A percentile compares a stretch with the other conserved stretches of the same genome.
Evolutionary conservation across 2,113 vertebrate genomes (phyloP).

Genomic region (Myanophis thanlyinensis): DNA sequence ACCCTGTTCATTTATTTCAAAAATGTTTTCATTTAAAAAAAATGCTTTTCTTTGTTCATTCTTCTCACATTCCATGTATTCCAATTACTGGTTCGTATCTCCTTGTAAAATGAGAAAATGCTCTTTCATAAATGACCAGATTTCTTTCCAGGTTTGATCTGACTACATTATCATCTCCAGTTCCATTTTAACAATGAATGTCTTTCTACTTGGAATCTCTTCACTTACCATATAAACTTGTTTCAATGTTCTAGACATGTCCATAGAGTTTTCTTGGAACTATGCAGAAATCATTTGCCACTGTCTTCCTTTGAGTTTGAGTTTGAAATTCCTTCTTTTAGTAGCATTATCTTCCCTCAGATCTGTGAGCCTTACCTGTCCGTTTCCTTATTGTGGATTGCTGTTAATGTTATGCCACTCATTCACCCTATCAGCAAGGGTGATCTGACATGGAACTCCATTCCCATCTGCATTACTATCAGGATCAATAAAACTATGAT

Average conservation of each 20-base stretch:
- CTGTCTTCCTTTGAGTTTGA: neutral
- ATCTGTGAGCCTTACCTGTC: neutral
- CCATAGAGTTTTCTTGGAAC: neutral
- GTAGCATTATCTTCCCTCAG: neutral
- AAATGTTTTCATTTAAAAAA: neutral
- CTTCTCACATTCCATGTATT: neutral
- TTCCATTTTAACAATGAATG: neutral
- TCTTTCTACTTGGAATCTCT: neutral
- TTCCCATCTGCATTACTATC: neutral
- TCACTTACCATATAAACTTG: neutral
- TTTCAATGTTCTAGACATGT: neutral
- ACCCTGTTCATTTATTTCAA: neutral
- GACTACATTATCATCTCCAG: neutral
- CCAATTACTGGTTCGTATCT: neutral
- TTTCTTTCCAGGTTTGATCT: neutral
- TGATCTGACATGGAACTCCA: neutral
- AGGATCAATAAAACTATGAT: neutral
- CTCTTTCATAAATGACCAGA: neutral
- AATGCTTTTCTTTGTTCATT: neutral
- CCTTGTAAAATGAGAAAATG: neutral
- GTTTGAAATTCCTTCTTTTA: neutral
- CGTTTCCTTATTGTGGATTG: neutral
- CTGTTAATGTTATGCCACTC: neutral
- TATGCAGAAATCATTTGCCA: neutral
- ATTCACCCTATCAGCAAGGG: neutral